Base-by-base conservation (phyloP, 2,888 invertebrate species). In the Tholera decimalis region DNA sequence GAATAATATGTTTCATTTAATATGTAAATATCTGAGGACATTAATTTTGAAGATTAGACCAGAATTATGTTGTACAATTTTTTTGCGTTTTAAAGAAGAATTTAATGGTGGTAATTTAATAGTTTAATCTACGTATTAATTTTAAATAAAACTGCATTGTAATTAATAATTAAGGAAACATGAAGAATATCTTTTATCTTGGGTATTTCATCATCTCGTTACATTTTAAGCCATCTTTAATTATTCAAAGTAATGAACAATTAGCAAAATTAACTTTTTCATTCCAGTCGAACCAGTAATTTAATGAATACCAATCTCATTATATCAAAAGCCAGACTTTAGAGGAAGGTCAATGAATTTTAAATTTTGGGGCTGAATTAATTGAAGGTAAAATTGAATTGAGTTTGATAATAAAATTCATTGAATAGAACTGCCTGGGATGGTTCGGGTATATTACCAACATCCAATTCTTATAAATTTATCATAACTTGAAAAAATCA, bases 161-260 rank as follows among this genome's bases (percentile, higher is more conserved):
- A 20, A 65, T 22, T 11, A 43, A 26, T 55, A 49, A 74, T 73
- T 49, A 70, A 37, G 22, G 8, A 33, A 54, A 41, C 53, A 71
- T 71, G 46, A 74, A 50, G 51, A 55, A 71, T 59, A 37, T 68
- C 26, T n/a, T n/a, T n/a, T n/a, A n/a, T n/a, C n/a, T n/a, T n/a
- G n/a, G 70, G 55, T 22, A 13, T 13, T 20, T 30, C 15, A 33
- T 30, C 46, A 68, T 69, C 30, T 66, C 20, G 33, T 18, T 55
- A 55, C 24, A 39, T 55, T 35, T 37, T 24, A 1, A n/a, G 18
- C 7, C 11, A 39, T 20, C 24, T 57, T 39, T 39, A 37, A 43
- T 56, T 18, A 60, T 47, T 43, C 69, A 41, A 47, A 2, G 46
- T 53, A 53, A 75, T 43, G 41, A 68, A 74, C n/a, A 69, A 69